These are phyloP conservation scores for Hippocampus guttulatus DNA, from an alignment of 2,113 vertebrate genomes.

Conservation along the genomic window DNA sequence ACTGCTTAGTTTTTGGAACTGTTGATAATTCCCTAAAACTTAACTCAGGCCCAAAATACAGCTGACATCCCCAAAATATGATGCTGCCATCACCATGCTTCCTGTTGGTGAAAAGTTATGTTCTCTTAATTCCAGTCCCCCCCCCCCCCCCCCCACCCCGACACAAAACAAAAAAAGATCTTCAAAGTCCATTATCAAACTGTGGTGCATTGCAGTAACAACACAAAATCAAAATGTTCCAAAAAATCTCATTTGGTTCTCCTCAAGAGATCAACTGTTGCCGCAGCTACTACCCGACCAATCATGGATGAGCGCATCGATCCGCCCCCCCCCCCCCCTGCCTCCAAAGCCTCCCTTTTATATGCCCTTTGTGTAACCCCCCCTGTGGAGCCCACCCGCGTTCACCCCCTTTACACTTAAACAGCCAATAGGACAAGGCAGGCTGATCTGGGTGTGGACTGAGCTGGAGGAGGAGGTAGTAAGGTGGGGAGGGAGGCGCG, in stretches of 20 bases:
- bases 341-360: slow-evolving; percentile 14
- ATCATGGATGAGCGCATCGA: slow-evolving; percentile 1
- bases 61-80: too few species aligned
- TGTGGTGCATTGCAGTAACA: neutral
- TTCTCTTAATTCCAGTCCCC: neutral
- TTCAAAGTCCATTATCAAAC: neutral
- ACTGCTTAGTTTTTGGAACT: too few species aligned
- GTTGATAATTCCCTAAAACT: too few species aligned
- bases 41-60: too few species aligned
- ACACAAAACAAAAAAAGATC: neutral
- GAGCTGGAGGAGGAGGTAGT: slow-evolving; percentile 29
- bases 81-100: neutral
- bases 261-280: neutral
- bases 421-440: slow-evolving; percentile 55
- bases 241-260: neutral
- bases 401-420: slow-evolving; percentile 52
- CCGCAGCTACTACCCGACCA: neutral
- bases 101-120: neutral
- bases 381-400: slow-evolving; percentile 34
- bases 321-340: neutral
- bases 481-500: neutral
- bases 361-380: slow-evolving; percentile 14
- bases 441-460: slow-evolving; percentile 34
- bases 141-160: neutral
- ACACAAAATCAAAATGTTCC: neutral